Evolutionary conservation across 2,797 vertebrate species (phyloP), one percentile per base, ranked within the genome.

Genomic region (Melanotaenia boesemani): DNA sequence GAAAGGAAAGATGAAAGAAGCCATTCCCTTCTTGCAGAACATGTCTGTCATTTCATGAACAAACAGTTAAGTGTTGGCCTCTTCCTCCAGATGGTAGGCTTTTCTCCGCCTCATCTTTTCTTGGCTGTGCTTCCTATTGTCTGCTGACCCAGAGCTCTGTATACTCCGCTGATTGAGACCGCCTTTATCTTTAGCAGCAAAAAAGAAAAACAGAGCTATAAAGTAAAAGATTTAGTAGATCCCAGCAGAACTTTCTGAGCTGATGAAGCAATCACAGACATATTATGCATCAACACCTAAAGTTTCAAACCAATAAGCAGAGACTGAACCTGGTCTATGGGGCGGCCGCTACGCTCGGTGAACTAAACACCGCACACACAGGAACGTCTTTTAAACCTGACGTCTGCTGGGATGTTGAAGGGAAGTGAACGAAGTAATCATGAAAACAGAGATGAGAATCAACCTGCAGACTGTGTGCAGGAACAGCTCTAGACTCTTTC

Each of bases 31-130:
- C 79, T 83, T 81, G 58, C 73, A 84, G 89, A 84, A 84, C 67
- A 88, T 65, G 77, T 79, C 76, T 24, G 63, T 86, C 67, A 62
- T 74, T 88, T 74, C 12, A 20, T 75, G 85, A 91, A 90, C 92
- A 94, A 89, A 90, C 83, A 93, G 88, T 74, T 44, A 69, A 94
- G 85, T 84, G 90, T 90, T 94, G 92, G 87, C 88, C 66, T 79
- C 89, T 90, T 89, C 89, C 85, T 93, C 93, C 84, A 90, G 91
- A 92, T 93, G 94, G 93, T 77, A 39, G 74, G 16, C 64, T 71
- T 79, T 84, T n/a, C 79, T 82, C 79, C 82, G 2, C 76, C 87
- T 55, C 71, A 41, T 71, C 60, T 81, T 81, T 87, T 86, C 80
- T 79, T 87, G 7, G 52, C 77, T 65, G 72, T 70, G 80, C 74